These are phyloP conservation scores for Colius striatus DNA, from an alignment of 2,113 vertebrate species.

Conservation along the genomic window DNA sequence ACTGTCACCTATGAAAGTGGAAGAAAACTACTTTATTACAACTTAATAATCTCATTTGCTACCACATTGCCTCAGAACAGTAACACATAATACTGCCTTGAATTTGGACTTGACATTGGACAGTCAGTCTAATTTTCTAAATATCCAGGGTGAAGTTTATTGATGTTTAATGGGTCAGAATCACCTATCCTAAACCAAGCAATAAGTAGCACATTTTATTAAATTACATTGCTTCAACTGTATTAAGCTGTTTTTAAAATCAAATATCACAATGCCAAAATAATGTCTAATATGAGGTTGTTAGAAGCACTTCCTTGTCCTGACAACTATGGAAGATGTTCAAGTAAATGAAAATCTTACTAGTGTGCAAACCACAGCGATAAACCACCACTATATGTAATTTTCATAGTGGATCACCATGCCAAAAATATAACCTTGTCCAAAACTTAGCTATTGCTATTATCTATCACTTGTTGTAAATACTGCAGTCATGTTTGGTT, in stretches of 20 bases:
- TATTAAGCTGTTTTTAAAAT: neutral
- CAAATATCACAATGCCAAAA: neutral
- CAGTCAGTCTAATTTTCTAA: neutral
- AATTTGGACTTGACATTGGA: neutral
- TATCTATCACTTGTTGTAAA: constrained; percentile 1
- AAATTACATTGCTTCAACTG: neutral
- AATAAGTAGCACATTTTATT: neutral
- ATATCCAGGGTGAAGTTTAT: neutral
- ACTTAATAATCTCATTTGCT: neutral
- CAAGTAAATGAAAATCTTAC: constrained; percentile 3
- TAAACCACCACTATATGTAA: neutral
- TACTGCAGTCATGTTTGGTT: neutral
- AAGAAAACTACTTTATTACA: neutral
- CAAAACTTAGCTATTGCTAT: neutral
- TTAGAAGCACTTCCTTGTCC: constrained; percentile 20
- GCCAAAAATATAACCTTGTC: neutral
- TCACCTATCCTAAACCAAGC: neutral
- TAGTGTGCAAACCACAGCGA: neutral
- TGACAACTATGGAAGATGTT: neutral
- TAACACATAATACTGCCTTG: neutral
- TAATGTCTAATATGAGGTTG: neutral
- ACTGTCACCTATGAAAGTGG: neutral
- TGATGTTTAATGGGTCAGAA: neutral
- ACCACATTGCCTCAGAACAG: neutral
- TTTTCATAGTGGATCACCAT: neutral